A percentile compares a stretch with the other conserved stretches of the same genome.
Conservation (phyloP, 2,888 invertebrate genomes). For the Athalia cordata region DNA sequence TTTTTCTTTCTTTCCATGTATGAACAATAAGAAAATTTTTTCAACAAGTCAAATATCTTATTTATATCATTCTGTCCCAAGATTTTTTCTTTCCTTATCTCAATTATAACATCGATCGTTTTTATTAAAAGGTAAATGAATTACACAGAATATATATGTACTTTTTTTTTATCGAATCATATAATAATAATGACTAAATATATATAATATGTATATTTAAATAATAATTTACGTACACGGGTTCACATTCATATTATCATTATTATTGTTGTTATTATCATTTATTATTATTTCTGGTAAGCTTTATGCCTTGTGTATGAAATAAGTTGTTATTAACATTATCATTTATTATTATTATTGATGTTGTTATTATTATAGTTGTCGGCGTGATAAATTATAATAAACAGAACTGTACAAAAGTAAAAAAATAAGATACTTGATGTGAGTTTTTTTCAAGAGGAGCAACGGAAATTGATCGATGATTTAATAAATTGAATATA, state of each 20-base stretch:
- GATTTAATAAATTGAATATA: constrained; percentile 4
- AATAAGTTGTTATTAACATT: neutral
- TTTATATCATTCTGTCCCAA: too few relatives aligned
- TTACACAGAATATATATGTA: neutral
- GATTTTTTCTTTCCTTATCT: too few relatives aligned
- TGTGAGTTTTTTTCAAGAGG: neutral
- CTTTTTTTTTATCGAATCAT: neutral
- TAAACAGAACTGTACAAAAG: constrained; percentile 37
- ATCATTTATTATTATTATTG: too few relatives aligned
- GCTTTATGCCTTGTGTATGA: neutral
- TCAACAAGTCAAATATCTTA: too few relatives aligned
- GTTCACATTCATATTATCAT: constrained; percentile 54
- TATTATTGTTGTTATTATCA: constrained; percentile 9
- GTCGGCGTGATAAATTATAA: constrained; percentile 2
- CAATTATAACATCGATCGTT: neutral
- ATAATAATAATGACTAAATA: constrained; percentile 25
- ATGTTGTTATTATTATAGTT: too few relatives aligned
- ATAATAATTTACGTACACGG: constrained; percentile 58
- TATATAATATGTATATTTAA: constrained; percentile 47
- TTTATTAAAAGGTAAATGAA: constrained; percentile 19
- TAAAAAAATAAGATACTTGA: constrained; percentile 21
- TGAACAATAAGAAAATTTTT: too few relatives aligned
- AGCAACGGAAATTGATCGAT: neutral
- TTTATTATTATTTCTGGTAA: neutral
- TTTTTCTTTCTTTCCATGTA: too few relatives aligned